Evolutionary conservation across 2,888 invertebrate species (phyloP), one percentile per base, ranked within the genome.

Genomic region (Elysia crispata): DNA sequence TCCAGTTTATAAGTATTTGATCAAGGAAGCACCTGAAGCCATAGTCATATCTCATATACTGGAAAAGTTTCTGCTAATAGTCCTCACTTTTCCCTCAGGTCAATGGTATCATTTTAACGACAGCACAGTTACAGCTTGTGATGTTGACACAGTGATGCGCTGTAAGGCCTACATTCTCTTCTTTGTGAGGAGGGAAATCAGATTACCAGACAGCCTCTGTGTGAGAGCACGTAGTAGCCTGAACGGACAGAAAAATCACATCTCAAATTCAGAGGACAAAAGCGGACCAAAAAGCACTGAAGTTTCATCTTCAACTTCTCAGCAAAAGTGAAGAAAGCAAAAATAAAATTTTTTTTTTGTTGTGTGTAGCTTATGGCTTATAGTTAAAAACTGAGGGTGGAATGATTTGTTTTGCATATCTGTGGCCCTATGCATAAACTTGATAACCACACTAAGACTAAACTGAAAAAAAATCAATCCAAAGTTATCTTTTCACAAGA

Each of bases 81-180:
- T n/a, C n/a, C n/a, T n/a, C n/a, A n/a, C 5, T 57, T 66, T 20
- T n/a, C n/a, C 30, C 73, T 31, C 86, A 92, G 91, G 95, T 73
- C 95, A 95, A 86, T 96, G 96, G 96, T 95, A 95, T 93, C 96
- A 96, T 92, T 96, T 96, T 93, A 96, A 96, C 93, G 96, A 96
- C 93, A 95, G 96, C 88, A 94, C 95, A 0, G 96, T 96, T n/a
- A 94, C 95, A 57, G 94, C 94, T 30, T 94, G 95, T 69, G 95
- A 94, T 86, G 93, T 94, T 28, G 93, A 93, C 66, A 94, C 95
- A 0, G 96, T 96, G 73, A 95, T 95, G 25, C 94, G 94, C 86
- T 96, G 96, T 92, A 96, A 96, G 92, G 96, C 96, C 23, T 96
- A 96, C 94, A 96, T 96, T 86, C 93, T 96, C 86, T 96, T 96